Base-by-base conservation (phyloP, 2,113 vertebrate species). In the Thinocorus orbignyianus region DNA sequence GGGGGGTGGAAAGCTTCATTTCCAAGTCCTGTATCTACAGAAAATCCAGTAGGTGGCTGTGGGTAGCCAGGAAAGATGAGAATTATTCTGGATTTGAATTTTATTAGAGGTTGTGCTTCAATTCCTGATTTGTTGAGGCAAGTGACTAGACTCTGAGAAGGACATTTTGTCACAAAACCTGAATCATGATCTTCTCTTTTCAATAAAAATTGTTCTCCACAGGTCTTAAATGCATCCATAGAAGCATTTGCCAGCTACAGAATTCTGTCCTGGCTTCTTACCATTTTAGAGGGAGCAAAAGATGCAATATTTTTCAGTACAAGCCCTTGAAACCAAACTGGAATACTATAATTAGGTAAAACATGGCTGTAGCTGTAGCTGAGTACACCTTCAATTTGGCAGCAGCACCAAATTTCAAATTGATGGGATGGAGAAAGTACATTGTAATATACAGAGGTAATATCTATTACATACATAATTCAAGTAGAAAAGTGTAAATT, bases 21-120 rank as follows among this genome's bases (percentile, higher is more conserved):
- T 82, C 89, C 86, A 89, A 93, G 82, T 88, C 30, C 68, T 69
- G 0, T 37, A 39, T 86, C 92, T 92, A 35, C 96, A 89, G 28
- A 79, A 81, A 95, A 48, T 89, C 88, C 80, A 78, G 85, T 72
- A 78, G 88, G 82, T 90, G 88, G 81, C 86, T 84, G 93, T 94
- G 95, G 95, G 88, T 81, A 88, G 92, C 93, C 69, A 68, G 77
- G 90, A 81, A 96, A 96, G 69, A 94, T 81, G 90, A 95, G 93
- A 92, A 88, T 93, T 83, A 78, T 48, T 61, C 92, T 25, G 17
- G 26, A 2, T 28, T 81, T 39, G 37, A 19, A 9, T 58, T 70
- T 64, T 86, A 65, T 46, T 37, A 37, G 69, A 81, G 68, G 17
- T 60, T 49, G 52, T 78, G 57, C 55, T 88, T 79, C 49, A 52